Evolutionary conservation across 2,888 invertebrate species (phyloP).

Genomic region (Spodoptera exigua): DNA sequence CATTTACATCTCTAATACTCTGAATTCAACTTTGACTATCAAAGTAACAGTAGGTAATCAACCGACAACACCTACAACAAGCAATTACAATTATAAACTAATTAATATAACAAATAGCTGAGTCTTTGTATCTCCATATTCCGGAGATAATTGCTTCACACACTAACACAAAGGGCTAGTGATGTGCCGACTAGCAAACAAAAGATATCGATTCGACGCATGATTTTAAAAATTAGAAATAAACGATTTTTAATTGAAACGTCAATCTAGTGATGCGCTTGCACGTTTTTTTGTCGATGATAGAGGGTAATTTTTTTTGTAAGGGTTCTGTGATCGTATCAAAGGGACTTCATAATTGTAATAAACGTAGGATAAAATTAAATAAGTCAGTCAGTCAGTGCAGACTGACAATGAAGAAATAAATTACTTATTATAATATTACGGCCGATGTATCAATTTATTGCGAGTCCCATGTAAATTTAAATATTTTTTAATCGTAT

Average conservation of each 20-base stretch:
- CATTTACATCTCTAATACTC: too few relatives aligned
- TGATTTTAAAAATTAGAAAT: conserved; percentile 70
- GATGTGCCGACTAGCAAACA: conserved; percentile 63
- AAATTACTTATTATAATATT: too few relatives aligned
- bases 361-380: too few relatives aligned
- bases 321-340: not conserved
- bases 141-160: conserved; percentile 68
- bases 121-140: conserved; percentile 46
- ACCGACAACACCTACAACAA: conserved; percentile 44
- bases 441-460: too few relatives aligned
- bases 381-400: too few relatives aligned
- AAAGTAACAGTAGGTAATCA: conserved; percentile 44
- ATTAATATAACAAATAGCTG: conserved; percentile 66
- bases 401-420: too few relatives aligned
- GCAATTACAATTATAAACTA: conserved; percentile 66
- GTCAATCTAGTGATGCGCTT: conserved; percentile 70
- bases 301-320: conserved; percentile 17
- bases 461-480: too few relatives aligned
- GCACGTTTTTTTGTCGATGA: conserved; percentile 39
- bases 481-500: too few relatives aligned
- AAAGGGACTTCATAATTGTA: too few relatives aligned
- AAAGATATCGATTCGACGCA: conserved; percentile 65
- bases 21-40: not conserved
- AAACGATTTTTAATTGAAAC: conserved; percentile 78
- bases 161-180: conserved; percentile 70